Evolutionary conservation across 1,140 invertebrate species (phyloP), one percentile per base, ranked within the genome.

Genomic region (Zaprionus kolodkinae): DNA sequence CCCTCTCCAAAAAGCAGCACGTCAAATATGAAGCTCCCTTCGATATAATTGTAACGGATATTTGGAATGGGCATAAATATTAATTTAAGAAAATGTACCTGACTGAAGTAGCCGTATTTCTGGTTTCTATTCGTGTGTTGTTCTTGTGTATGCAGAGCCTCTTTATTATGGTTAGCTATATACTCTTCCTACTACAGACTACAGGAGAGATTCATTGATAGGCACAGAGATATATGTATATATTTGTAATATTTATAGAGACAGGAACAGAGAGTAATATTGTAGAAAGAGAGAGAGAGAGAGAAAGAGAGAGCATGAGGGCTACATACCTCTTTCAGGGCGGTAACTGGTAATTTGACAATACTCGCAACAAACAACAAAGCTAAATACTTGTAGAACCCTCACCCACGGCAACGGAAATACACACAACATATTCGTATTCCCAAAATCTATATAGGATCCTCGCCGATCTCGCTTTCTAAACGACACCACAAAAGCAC

Each of bases 161-260:
- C 56, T 21, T 45, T 45, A 7, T 45, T 45, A 40, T 45, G 40
- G n/a, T 70, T 38, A 15, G 15, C 27, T 65, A 21, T 45, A 40
- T 56, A 27, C 10, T 59, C 52, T 59, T 66, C 55, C 63, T 57
- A 66, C 30, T 43, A 56, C 52, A 30, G 55, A 66, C 68, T 76
- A 76, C 73, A 72, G 55, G 38, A 67, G 48, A 57, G 55, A 71
- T 75, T 75, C 55, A 72, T 68, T 50, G 56, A 54, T 55, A 59
- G 60, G 38, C 66, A 62, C 38, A 69, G 52, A 61, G 27, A 61
- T 38, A 30, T 21, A 50, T 15, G 13, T 27, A 55, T 15, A 64
- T 13, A 54, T 38, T 36, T 36, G 11, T 38, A 7, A 38, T 38
- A 55, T 10, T 33, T 7, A 59, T 17, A 55, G 27, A 59, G 11